Conservation (phyloP, 2,888 invertebrate genomes). For the Campoplex nolae region DNA sequence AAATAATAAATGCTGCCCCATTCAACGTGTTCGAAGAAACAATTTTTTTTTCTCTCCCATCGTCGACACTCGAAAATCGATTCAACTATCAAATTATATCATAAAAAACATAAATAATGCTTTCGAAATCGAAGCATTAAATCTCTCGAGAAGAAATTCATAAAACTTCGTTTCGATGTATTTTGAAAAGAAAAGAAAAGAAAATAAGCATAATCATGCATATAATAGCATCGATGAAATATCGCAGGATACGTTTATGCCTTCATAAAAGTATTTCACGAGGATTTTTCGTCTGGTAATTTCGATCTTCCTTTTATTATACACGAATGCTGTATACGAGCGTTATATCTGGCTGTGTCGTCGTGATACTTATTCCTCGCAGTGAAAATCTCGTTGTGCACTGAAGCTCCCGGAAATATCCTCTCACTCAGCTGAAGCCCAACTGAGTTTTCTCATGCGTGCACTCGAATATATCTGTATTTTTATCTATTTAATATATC, state of each 20-base stretch:
- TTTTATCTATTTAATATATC: background rate
- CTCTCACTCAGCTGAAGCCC: conserved; percentile 52
- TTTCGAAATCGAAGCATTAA: background rate
- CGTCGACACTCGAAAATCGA: no score
- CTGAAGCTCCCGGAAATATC: conserved; percentile 54
- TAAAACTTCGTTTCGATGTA: conserved; percentile 5
- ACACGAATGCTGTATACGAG: background rate
- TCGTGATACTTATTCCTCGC: conserved; percentile 15
- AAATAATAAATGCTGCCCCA: background rate
- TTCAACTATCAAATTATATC: background rate
- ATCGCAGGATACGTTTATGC: conserved; percentile 37
- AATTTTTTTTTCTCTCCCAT: background rate
- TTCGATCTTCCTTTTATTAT: background rate
- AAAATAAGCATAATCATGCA: background rate
- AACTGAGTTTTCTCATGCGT: conserved; percentile 58
- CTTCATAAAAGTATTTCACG: conserved; percentile 20
- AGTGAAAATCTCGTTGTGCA: conserved; percentile 42
- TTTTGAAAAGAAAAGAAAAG: background rate
- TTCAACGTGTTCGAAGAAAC: background rate
- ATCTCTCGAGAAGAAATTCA: background rate
- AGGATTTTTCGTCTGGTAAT: conserved; percentile 29
- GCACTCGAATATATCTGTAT: background rate
- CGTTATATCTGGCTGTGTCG: background rate
- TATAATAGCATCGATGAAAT: background rate
- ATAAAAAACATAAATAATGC: background rate